Evolutionary conservation across 1,140 invertebrate genomes (phyloP), one percentile per base, ranked within the genome.

Genomic region (Drosophila guanche): DNA sequence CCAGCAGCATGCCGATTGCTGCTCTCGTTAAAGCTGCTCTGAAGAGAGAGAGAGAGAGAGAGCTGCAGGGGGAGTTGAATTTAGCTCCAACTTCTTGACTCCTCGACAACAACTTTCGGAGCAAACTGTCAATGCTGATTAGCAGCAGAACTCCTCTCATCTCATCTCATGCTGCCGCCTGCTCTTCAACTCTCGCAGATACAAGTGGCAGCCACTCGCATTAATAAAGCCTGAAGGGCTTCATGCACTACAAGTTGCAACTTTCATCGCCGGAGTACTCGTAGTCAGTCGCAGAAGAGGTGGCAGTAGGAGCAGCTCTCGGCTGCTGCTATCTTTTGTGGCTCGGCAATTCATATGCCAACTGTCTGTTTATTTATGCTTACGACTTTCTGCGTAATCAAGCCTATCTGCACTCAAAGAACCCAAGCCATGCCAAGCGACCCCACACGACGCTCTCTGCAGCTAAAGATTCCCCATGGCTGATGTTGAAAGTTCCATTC

Each of bases 61-160:
- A 70, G 65, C 48, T 79, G 61, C 57, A 50, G 71, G 62, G 7
- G 20, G 37, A 59, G 62, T 12, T 70, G 54, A 57, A 56, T 54
- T 41, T 33, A 33, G 14, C 42, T 33, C 33, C 72, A 69, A 48
- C 62, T 56, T 53, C 37, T 50, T 51, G 74, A 76, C 58, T 68
- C 57, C 60, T 73, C 65, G 67, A 77, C 63, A 85, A 79, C 79
- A 79, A 85, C 43, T 79, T 84, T 75, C 56, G 76, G 3, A 76
- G 63, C 76, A 75, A 71, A 84, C 79, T 84, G 79, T 84, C 79
- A 77, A 84, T 84, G 79, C 59, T 84, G 79, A 84, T 79, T 84
- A 79, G 50, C 66, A 50, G 60, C 40, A 47, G 29, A 55, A 43
- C 50, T 52, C 40, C 37, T 29, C 50, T 20, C 41, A 51, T 27